phyloP scores from a whole-genome alignment of 1,140 invertebrate species.

The Pteromalus puparum region DNA sequence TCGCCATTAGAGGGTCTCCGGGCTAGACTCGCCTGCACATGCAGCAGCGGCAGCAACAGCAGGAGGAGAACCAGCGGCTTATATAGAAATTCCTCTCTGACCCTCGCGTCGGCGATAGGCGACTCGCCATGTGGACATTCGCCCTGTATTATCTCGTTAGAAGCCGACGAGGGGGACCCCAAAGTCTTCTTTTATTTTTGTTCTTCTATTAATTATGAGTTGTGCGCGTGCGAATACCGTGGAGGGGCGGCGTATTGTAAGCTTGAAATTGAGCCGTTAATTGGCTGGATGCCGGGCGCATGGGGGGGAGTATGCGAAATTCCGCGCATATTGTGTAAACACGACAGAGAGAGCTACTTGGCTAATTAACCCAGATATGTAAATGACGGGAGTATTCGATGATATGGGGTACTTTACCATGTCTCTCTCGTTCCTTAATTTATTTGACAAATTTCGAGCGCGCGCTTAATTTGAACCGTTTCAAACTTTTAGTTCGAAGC shows the following conservation, averaged over 20 bases:
- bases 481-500: no score
- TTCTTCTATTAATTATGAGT: neutral
- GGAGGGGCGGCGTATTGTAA: neutral
- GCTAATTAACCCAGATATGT: slow-evolving; percentile 28
- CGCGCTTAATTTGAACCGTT: neutral
- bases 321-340: neutral
- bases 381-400: neutral
- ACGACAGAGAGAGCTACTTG: neutral
- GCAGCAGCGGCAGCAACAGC: neutral
- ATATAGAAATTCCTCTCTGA: slow-evolving; percentile 21
- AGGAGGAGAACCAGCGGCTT: neutral
- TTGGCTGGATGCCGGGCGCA: neutral
- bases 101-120: slow-evolving; percentile 4
- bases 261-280: slow-evolving; percentile 20
- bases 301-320: neutral
- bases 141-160: slow-evolving; percentile 18
- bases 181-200: neutral
- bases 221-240: neutral
- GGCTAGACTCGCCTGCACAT: neutral
- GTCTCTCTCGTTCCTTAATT: no score
- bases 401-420: neutral
- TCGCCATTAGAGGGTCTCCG: slow-evolving; percentile 24
- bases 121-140: neutral
- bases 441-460: neutral
- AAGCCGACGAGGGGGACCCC: neutral